Evolutionary conservation across 2,113 vertebrate genomes (phyloP).

Genomic region (Chloropsis hardwickii): DNA sequence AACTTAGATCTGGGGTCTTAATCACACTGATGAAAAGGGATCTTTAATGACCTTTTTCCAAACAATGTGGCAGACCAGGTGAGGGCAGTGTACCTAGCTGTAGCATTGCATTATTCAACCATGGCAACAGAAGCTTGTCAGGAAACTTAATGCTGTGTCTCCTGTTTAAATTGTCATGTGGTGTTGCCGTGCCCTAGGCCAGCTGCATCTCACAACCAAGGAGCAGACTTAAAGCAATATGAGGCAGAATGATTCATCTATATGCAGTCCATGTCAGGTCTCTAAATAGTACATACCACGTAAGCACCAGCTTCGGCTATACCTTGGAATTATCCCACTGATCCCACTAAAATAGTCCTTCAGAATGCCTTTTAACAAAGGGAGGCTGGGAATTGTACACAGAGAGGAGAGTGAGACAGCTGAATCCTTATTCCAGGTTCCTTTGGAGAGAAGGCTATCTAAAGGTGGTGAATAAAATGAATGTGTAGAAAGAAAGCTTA

Average conservation of each 20-base stretch:
- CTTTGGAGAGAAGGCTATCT: not conserved
- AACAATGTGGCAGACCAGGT: not conserved
- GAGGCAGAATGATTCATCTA: not conserved
- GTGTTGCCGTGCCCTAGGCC: not conserved
- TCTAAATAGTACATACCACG: not conserved
- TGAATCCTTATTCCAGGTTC: not conserved
- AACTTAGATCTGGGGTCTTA: constrained; percentile 13
- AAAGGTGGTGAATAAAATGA: not conserved
- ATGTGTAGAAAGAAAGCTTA: not conserved
- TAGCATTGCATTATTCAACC: not conserved
- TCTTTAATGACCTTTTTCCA: not conserved
- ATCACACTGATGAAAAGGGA: not conserved
- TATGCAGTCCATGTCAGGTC: not conserved
- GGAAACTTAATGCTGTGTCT: not conserved
- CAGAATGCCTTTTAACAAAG: not conserved
- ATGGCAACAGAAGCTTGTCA: not conserved
- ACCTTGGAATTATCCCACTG: not conserved
- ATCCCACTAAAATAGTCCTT: not conserved
- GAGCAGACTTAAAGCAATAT: not conserved
- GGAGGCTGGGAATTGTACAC: not conserved
- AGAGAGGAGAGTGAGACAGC: not conserved
- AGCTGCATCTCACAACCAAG: not conserved
- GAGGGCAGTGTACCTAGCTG: not conserved
- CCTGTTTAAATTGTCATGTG: not conserved
- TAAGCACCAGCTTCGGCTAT: not conserved